These are phyloP conservation scores for Argynnis bischoffii DNA, from an alignment of 2,888 invertebrate species.

Conservation along the genomic window DNA sequence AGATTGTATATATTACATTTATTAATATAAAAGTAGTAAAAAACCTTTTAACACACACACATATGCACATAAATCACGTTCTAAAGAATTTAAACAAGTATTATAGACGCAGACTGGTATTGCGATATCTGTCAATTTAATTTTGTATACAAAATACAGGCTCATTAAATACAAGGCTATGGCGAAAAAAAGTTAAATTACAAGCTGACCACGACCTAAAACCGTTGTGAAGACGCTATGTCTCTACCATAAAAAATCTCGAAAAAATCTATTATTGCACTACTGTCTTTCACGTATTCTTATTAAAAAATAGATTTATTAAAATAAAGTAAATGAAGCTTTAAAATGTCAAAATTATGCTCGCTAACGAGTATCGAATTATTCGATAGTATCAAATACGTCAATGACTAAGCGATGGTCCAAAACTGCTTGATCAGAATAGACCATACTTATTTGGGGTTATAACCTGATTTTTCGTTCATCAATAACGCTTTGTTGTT, in stretches of 20 bases:
- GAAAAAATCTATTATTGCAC: not conserved
- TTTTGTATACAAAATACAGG: conserved; percentile 48
- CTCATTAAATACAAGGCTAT: conserved; percentile 60
- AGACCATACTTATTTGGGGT: not conserved
- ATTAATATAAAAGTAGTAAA: conserved; percentile 4
- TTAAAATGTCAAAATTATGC: not conserved
- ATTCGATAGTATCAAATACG: not conserved
- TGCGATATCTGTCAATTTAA: conserved; percentile 48
- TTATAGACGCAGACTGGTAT: conserved; percentile 32
- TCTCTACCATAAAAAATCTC: not conserved
- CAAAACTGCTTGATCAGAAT: not conserved
- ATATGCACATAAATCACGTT: conserved; percentile 8
- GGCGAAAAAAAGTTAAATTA: conserved; percentile 56
- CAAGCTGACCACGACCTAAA: conserved; percentile 64
- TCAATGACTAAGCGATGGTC: not conserved
- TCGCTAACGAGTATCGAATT: not conserved
- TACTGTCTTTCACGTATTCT: not conserved
- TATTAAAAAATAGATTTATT: not conserved
- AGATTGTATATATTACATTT: too few species aligned
- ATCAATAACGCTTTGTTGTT: not conserved
- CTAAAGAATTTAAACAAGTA: conserved; percentile 16
- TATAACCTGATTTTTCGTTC: not conserved
- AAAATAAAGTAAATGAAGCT: not conserved
- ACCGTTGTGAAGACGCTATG: conserved; percentile 33
- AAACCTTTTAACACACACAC: not conserved